phyloP scores from a whole-genome alignment of 2,888 invertebrate genomes.

The Microctonus aethiopoides region DNA sequence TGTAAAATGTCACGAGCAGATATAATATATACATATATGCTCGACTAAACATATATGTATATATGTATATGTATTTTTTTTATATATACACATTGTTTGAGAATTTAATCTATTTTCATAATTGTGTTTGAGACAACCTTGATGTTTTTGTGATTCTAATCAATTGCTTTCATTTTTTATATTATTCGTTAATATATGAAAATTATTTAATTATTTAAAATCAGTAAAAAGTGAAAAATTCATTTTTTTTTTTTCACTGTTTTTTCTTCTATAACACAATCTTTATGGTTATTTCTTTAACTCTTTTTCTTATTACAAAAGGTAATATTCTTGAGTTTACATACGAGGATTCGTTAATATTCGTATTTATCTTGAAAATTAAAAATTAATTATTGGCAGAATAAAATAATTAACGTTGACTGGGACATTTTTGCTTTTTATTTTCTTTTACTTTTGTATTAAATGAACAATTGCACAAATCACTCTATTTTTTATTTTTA shows the following conservation, averaged over 20 bases:
- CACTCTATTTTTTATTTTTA: neutral
- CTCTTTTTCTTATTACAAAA: neutral
- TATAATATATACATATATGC: constrained; percentile 15
- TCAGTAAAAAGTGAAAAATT: neutral
- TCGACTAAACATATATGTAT: constrained; percentile 15
- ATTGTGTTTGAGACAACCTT: neutral
- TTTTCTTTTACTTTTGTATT: no score
- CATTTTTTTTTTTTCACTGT: neutral
- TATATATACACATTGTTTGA: neutral
- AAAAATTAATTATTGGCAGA: no score
- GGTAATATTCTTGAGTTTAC: neutral
- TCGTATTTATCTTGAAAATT: neutral
- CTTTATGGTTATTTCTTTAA: neutral
- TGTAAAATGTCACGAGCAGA: constrained; percentile 48
- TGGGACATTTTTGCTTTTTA: no score
- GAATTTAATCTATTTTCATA: no score
- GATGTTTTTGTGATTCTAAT: neutral
- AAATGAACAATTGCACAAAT: neutral
- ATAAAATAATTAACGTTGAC: no score
- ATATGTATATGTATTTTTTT: constrained; percentile 24
- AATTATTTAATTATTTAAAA: neutral
- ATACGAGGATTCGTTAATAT: neutral
- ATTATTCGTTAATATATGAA: neutral
- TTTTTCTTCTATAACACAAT: neutral
- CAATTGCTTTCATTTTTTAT: neutral